Evolutionary conservation across 1,140 invertebrate genomes (phyloP).

Genomic region (Adelges cooleyi): DNA sequence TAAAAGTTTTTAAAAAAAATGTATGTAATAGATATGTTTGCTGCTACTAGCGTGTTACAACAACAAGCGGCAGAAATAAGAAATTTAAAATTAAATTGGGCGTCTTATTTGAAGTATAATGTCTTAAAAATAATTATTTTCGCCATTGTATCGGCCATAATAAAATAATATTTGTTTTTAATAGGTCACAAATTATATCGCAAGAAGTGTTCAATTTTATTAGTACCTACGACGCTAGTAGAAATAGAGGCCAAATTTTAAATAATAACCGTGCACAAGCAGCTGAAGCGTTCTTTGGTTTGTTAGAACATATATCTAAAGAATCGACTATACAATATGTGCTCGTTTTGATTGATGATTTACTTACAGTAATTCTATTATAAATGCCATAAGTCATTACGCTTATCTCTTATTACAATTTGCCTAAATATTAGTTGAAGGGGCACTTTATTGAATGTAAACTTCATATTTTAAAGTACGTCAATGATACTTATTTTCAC

Average conservation of each 20-base stretch:
- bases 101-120: conserved; percentile 89
- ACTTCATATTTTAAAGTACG: too few species aligned
- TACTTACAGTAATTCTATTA: conserved; percentile 62
- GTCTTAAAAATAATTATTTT: not conserved
- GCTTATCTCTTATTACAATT: too few species aligned
- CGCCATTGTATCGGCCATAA: too few species aligned
- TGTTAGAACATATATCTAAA: conserved; percentile 92
- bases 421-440: too few species aligned
- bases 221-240: conserved; percentile 62
- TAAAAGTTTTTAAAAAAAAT: too few species aligned
- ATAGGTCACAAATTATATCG: conserved; percentile 88
- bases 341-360: conserved; percentile 94
- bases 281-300: conserved; percentile 85
- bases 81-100: conserved; percentile 80
- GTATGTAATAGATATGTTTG: conserved; percentile 94
- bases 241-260: conserved; percentile 57
- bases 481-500: too few species aligned
- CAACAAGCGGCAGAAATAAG: conserved; percentile 87
- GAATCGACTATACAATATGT: conserved; percentile 98
- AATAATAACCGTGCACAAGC: conserved; percentile 64
- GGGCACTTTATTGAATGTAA: too few species aligned
- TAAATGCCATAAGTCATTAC: too few species aligned
- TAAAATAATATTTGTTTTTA: conserved; percentile 23
- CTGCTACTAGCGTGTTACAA: conserved; percentile 86
- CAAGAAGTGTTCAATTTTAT: conserved; percentile 91